Base-by-base conservation (phyloP, 2,113 vertebrate genomes). In the Poeciliopsis occidentalis region DNA sequence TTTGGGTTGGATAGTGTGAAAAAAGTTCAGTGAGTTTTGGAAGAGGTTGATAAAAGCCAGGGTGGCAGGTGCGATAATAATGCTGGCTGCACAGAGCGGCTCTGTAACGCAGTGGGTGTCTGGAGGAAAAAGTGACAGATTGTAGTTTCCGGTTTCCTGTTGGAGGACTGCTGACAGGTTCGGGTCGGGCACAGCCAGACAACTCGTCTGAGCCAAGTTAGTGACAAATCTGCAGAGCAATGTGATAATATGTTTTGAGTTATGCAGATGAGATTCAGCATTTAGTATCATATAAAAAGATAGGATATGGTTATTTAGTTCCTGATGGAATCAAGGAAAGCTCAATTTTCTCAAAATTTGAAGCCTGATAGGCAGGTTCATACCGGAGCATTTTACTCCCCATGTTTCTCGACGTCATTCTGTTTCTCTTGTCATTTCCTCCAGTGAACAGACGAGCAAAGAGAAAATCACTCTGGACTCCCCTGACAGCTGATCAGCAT, bases 61-160 rank as follows among this genome's bases (percentile, higher is more conserved):
- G 39, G 44, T 30, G 77, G 32, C 41, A 69, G 79, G 34, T 65
- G 63, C 64, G 67, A 71, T 54, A 54, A 54, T 69, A 54, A 3
- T 71, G 77, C 34, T 54, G 32, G 80, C 27, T 6, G 62, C 64
- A 51, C 61, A 51, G 75, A 75, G 41, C 65, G 37, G 27, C n/a
- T 54, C 71, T 77, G 68, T 75, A 82, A 69, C 75, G 74, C 81
- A 81, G 78, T 63, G 30, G 67, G 76, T 71, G 76, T 15, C 17
- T 7, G 47, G 47, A 22, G 67, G 29, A 63, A 75, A 60, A 71
- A 77, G 74, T 84, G 87, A 92, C 93, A 93, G 90, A 90, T 91
- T 93, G 89, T 68, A 67, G 64, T 88, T 54, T 89, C 84, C 63
- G 79, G 79, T 84, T 67, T 64, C 71, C 71, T 73, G 73, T 86